Evolutionary conservation across 1,140 invertebrate species (phyloP), one percentile per base, ranked within the genome.

Genomic region (Drosophila tani): DNA sequence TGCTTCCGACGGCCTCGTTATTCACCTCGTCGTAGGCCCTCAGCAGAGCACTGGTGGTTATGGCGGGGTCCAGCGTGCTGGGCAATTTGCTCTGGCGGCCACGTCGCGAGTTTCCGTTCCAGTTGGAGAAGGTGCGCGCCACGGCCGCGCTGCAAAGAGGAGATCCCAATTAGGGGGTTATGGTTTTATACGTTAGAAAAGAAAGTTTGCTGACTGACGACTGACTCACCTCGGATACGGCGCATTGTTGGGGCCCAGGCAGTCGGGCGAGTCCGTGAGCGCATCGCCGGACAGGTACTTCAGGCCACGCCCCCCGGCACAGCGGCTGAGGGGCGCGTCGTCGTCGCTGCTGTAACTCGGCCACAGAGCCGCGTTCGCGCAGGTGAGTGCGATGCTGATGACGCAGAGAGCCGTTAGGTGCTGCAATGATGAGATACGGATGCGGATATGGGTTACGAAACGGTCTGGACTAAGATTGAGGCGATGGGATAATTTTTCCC

Each of bases 241-340:
- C 67, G 94, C 92, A 79, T 96, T 95, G 91, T 97, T 96, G 1
- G 97, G 97, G 24, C 97, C 97, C 45, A 96, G 83, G 82, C 96
- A 97, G 75, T 97, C 95, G 5, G 93, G 93, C 12, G 95, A 94
- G 88, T 97, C 96, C 59, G 94, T 95, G 19, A 98, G 93, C 2
- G 97, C 97, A 92, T 98, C 96, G 8, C 97, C 97, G 95, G 96
- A 97, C 8, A 97, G 93, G 90, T 97, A 97, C 93, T 97, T 97
- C 50, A 97, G 92, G 24, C 95, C 95, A 64, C 81, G 93, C 51
- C 94, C 94, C 32, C 94, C 94, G 84, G 94, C 90, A 82, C 95
- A 96, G 92, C 94, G 94, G 67, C 93, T 93, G 12, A 59, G 47
- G 46, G 82, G 79, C 73, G 87, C 81, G 66, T 75, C 40, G 84